phyloP scores from a whole-genome alignment of 2,797 vertebrate species.

The Bovichtus diacanthus region DNA sequence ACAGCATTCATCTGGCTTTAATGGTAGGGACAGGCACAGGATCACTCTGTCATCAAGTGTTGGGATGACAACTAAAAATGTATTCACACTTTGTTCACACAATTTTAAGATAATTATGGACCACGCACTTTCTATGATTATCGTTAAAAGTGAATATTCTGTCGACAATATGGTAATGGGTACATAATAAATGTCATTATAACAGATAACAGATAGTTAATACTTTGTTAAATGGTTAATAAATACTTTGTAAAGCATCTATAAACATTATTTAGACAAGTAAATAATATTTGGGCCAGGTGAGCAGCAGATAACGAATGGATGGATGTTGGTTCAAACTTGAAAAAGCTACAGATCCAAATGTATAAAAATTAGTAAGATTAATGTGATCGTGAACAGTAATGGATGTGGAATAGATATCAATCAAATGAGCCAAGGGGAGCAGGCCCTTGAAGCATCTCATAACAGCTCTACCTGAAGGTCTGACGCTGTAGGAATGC shows the following conservation, averaged over 20 bases:
- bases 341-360: not conserved
- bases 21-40: not conserved
- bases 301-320: no score
- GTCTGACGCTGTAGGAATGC: slow-evolving; percentile 27
- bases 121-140: not conserved
- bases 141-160: not conserved
- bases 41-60: not conserved
- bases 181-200: no score
- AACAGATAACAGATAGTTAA: no score
- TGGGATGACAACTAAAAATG: not conserved
- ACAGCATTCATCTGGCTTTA: not conserved
- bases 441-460: slow-evolving; percentile 7
- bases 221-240: no score
- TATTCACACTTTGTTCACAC: not conserved
- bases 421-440: slow-evolving; percentile 20
- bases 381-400: slow-evolving; percentile 3
- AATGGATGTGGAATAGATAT: slow-evolving; percentile 18
- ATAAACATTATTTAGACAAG: no score
- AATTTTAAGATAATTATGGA: not conserved
- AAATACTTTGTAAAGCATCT: no score
- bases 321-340: not conserved
- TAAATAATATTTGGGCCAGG: no score
- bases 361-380: no score
- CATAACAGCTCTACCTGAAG: slow-evolving; percentile 28
- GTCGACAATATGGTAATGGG: no score